These are phyloP conservation scores for Mormyrops attenuatus DNA, from an alignment of 2,797 vertebrate species.

Conservation along the genomic window DNA sequence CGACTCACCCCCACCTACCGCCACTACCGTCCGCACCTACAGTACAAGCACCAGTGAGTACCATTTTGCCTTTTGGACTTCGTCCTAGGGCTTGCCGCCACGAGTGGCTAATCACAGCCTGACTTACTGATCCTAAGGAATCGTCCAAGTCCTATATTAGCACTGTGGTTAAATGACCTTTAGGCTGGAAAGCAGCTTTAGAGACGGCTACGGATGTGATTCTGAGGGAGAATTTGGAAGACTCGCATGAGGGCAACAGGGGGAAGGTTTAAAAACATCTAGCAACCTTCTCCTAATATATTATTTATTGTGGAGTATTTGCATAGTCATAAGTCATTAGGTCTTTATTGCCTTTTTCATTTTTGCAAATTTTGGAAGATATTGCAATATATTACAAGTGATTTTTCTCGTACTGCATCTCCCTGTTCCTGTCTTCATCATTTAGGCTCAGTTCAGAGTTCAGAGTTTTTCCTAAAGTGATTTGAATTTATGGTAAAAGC, in stretches of 20 bases:
- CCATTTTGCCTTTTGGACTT: neutral
- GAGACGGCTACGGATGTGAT: neutral
- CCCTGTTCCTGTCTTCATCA: neutral
- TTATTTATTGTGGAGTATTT: slow-evolving; percentile 9
- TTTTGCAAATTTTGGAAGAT: neutral
- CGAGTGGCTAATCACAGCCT: neutral
- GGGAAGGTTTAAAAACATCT: neutral
- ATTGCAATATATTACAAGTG: neutral
- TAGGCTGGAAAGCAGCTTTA: neutral
- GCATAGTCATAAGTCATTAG: neutral
- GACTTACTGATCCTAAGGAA: neutral
- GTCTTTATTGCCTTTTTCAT: neutral
- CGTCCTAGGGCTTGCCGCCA: neutral
- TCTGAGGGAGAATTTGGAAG: neutral
- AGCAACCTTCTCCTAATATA: neutral
- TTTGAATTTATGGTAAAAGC: neutral
- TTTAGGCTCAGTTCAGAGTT: neutral
- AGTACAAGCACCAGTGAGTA: slow-evolving; percentile 86
- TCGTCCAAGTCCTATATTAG: neutral
- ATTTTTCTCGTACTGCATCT: neutral
- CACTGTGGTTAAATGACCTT: slow-evolving; percentile 7
- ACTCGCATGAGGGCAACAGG: neutral
- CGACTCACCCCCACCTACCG: slow-evolving; percentile 79
- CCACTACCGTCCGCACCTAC: slow-evolving; percentile 83
- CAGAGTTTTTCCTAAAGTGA: neutral